Base-by-base conservation (phyloP, 2,888 invertebrate species). In the Drepana falcataria region DNA sequence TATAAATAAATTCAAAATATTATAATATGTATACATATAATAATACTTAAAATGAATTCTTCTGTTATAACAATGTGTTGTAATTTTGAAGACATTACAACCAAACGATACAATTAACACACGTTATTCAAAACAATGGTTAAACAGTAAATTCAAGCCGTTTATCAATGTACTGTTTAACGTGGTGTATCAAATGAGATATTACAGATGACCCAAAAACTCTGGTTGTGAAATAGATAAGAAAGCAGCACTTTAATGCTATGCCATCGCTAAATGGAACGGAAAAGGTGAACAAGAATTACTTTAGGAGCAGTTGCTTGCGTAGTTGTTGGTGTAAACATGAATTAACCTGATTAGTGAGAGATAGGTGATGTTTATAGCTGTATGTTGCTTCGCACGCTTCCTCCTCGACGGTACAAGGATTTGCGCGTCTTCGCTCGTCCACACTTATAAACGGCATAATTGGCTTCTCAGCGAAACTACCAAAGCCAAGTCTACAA, bases 331-430 rank as follows among this genome's bases (percentile, higher is more conserved):
- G 35, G 55, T 44, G 51, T 49, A 41, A 35, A 35, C 9, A 48
- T 34, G 34, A 44, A 37, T 35, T 55, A 54, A 34, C 93, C 80
- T 95, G 85, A 41, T 91, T 88, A 1, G 96, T 96, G 2, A 98
- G 91, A 52, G 92, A 88, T 62, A 97, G 83, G 58, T 94, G 95
- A 79, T 98, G 97, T 56, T 93, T 93, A 79, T 95, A 98, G 53
- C 95, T 94, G 78, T 97, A 98, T 0, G 96, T 95, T 0, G 95
- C 93, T 55, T 95, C 94, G 75, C 97, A 98, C 0, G 72, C 79
- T 35, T 91, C 82, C 40, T 92, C 88, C 52, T 92, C 91, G 0
- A 91, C 83, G 0, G 86, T 80, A 69, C 95, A 95, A 0, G 95
- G 95, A 79, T 95, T 95, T 0, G 89, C 80, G 2, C 81, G 75